Base-by-base conservation (phyloP, 2,888 invertebrate genomes). In the Teleiodes luculella region DNA sequence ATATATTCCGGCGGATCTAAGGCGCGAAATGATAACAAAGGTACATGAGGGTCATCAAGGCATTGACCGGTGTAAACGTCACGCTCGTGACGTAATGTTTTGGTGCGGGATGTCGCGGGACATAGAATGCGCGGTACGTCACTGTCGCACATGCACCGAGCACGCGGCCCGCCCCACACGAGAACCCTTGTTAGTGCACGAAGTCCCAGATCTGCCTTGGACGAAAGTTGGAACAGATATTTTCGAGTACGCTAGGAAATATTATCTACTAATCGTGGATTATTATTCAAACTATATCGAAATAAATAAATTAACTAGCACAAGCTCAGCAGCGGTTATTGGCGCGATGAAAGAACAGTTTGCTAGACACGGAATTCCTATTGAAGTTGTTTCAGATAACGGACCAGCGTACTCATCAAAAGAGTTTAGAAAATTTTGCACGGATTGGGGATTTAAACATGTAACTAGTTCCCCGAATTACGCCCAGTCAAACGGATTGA, bases 331-430 rank as follows among this genome's bases (percentile, higher is more conserved):
- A 16, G 2, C 16, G 3, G 43, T 52, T 3, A 41, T 41, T 30
- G 16, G 3, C 1, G 47, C 33, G 2, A 33, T 63, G 18, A 63
- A 58, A 24, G 56, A 58, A 7, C 57, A 58, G 20, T 62, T 65
- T 33, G 52, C 59, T 0, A 16, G 61, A 1, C 57, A 61, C 30
- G 59, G 60, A 1, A 62, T 62, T 24, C 64, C 62, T 0, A 13
- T 18, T 3, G 49, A 54, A 35, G 14, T 62, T 6, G 28, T 62
- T 0, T 55, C 58, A 0, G 59, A 59, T 24, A 64, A 64, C 33
- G 62, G 57, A 0, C 53, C 59, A 7, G 57, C 57, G 3, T 64
- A 55, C 35, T 13, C 18, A 2, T 59, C 58, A 0, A 51, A 6
- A n/a, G 59, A 61, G 43, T 64, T 64, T 49, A 39, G 18, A 36